A percentile compares a stretch with the other conserved stretches of the same genome.
Evolutionary conservation across 2,797 vertebrate species (phyloP).

Genomic region (Sciurus vulgaris): DNA sequence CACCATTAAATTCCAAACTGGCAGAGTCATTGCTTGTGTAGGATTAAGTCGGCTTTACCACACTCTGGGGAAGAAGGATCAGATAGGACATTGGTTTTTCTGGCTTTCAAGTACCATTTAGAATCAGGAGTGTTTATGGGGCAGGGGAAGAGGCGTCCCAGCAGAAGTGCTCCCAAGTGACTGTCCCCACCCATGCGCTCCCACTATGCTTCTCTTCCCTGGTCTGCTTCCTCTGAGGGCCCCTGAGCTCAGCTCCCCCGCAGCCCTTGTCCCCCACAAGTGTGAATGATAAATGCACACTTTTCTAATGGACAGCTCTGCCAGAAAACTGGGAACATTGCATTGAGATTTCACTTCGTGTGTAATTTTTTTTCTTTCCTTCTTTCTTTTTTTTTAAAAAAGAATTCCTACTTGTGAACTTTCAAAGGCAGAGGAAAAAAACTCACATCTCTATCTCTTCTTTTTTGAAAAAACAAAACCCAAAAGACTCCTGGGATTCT

Average conservation of each 20-base stretch:
- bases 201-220: accelerated
- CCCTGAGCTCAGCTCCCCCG: neutral
- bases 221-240: accelerated
- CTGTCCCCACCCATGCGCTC: neutral
- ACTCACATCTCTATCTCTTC: slow-evolving; percentile 82
- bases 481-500: slow-evolving; percentile 96
- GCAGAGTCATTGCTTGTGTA: neutral
- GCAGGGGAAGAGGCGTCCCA: too few species aligned
- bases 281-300: neutral
- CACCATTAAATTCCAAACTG: too few species aligned
- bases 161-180: neutral
- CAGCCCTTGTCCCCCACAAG: neutral
- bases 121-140: neutral
- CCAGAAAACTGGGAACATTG: neutral
- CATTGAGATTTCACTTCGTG: slow-evolving; percentile 23
- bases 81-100: neutral
- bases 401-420: slow-evolving; percentile 76
- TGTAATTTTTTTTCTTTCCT: neutral
- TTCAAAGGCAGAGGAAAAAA: slow-evolving; percentile 82
- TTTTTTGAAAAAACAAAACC: slow-evolving; percentile 86
- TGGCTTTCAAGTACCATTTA: neutral
- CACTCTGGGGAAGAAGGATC: neutral
- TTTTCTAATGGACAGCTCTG: neutral
- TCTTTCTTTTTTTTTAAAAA: neutral
- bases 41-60: neutral